Conservation (phyloP, 2,113 vertebrate genomes). For the Scartelaos histophorus region DNA sequence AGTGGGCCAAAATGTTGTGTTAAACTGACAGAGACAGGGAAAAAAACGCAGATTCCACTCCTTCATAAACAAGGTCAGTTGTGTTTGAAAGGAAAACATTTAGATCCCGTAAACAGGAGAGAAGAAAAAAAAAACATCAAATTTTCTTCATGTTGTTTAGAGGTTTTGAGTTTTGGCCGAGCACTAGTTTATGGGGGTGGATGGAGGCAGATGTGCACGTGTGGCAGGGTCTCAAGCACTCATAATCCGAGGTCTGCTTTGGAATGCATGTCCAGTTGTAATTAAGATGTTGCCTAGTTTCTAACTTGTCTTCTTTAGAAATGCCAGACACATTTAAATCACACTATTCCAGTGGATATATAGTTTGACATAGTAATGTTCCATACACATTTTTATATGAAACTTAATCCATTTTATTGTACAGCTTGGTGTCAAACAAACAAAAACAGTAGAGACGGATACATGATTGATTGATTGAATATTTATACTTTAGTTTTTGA, state of each 20-base stretch:
- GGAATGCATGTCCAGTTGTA: not conserved
- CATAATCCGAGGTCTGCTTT: not conserved
- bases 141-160: constrained; percentile 47
- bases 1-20: constrained; percentile 45
- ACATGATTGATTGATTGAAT: too few relatives aligned
- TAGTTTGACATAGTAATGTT: too few relatives aligned
- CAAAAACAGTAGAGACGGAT: too few relatives aligned
- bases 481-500: too few relatives aligned
- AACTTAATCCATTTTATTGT: too few relatives aligned
- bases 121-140: constrained; percentile 23
- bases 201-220: constrained; percentile 39
- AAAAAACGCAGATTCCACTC: constrained; percentile 41
- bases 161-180: constrained; percentile 29
- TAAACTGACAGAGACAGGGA: constrained; percentile 45
- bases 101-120: constrained; percentile 55
- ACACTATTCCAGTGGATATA: too few relatives aligned
- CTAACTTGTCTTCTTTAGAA: not conserved
- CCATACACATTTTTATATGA: too few relatives aligned
- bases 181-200: constrained; percentile 34
- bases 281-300: not conserved
- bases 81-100: constrained; percentile 61
- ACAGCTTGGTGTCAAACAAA: too few relatives aligned
- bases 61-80: constrained; percentile 58
- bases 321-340: not conserved
- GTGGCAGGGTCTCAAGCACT: constrained; percentile 46